These are phyloP conservation scores for Osedax fenrisi DNA, from an alignment of 2,888 invertebrate species.

Conservation along the genomic window DNA sequence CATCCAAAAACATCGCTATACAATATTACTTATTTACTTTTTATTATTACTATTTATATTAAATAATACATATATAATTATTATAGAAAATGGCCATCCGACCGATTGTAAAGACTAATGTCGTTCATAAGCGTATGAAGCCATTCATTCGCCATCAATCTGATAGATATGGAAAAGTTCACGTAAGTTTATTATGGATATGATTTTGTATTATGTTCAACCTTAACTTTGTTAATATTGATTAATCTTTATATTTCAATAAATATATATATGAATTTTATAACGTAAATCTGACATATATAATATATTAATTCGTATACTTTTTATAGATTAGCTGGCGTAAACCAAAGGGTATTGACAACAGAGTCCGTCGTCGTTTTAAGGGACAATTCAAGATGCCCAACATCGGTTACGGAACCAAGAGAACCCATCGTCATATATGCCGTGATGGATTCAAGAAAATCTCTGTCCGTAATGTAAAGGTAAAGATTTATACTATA, in stretches of 20 bases:
- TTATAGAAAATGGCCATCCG: conserved; percentile 39
- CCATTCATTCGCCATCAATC: conserved; percentile 96
- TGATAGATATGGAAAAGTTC: conserved; percentile 88
- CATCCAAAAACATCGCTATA: too few relatives aligned
- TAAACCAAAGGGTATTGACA: conserved; percentile 99
- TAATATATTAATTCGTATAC: background rate
- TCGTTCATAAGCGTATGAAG: conserved; percentile 93
- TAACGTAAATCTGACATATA: too few relatives aligned
- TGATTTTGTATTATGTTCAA: too few relatives aligned
- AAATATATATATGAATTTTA: too few relatives aligned
- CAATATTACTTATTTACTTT: too few relatives aligned
- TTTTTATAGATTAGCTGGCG: conserved; percentile 66
- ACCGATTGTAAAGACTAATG: conserved; percentile 51
- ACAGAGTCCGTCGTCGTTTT: conserved; percentile 93
- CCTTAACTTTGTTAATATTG: background rate
- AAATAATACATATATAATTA: background rate
- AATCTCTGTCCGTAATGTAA: conserved; percentile 76
- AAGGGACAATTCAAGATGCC: conserved; percentile 99
- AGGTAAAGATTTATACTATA: conserved; percentile 53
- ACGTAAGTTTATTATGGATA: conserved; percentile 63
- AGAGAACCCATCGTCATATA: conserved; percentile 85
- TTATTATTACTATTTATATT: too few relatives aligned
- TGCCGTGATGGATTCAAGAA: conserved; percentile 93
- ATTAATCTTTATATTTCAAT: too few relatives aligned
- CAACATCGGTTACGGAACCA: conserved; percentile 94